phyloP scores from a whole-genome alignment of 2,888 invertebrate species.

The Priapulus caudatus region DNA sequence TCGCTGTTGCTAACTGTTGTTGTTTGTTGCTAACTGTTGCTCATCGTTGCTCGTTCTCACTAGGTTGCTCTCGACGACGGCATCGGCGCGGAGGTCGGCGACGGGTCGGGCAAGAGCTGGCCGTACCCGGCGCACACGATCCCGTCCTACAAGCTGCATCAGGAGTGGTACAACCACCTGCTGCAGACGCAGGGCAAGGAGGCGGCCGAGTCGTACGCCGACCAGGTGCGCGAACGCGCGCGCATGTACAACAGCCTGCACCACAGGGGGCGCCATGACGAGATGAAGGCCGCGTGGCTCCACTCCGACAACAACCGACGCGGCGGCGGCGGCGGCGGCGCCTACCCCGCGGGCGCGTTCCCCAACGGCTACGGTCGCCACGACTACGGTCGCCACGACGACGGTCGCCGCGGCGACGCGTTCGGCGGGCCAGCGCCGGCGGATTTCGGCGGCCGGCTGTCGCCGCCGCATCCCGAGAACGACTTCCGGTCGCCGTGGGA shows the following conservation, averaged over 20 bases:
- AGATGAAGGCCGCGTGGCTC: background rate
- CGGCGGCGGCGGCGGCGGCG: too few species aligned
- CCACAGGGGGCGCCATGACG: background rate
- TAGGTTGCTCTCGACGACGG: too few species aligned
- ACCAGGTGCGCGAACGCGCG: slow-evolving; percentile 1
- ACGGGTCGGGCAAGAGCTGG: background rate
- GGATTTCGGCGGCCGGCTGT: background rate
- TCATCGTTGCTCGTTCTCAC: too few species aligned
- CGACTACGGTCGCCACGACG: too few species aligned
- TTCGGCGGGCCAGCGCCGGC: background rate
- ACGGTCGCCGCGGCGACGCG: too few species aligned
- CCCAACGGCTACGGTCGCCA: background rate
- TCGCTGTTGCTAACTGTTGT: too few species aligned
- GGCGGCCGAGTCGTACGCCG: background rate
- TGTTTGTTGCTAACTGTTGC: too few species aligned
- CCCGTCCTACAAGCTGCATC: background rate
- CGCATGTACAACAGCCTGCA: slow-evolving; percentile 1
- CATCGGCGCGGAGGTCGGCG: background rate
- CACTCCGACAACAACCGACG: background rate
- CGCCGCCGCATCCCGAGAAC: background rate
- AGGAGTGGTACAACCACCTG: slow-evolving; percentile 3
- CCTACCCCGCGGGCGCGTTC: too few species aligned
- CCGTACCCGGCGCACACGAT: background rate
- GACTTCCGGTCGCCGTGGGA: background rate
- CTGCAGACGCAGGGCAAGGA: background rate